These are phyloP conservation scores for Tenthredo scrophulariae DNA, from an alignment of 2,888 invertebrate species.

Conservation along the genomic window DNA sequence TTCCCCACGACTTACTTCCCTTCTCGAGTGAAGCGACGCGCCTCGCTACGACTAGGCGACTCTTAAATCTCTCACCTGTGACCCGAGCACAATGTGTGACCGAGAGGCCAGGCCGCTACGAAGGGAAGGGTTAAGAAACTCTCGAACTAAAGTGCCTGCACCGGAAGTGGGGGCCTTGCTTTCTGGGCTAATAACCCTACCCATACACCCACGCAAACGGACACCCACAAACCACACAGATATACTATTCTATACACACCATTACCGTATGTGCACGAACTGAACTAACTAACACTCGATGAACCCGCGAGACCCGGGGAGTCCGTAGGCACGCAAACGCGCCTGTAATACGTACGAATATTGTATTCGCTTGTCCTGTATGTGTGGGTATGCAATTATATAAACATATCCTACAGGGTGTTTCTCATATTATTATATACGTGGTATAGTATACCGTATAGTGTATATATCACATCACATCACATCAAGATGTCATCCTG, in stretches of 20 bases:
- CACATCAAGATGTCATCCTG: conserved; percentile 30
- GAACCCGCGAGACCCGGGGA: conserved; percentile 51
- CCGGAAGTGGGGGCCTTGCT: conserved; percentile 78
- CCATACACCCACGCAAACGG: conserved; percentile 64
- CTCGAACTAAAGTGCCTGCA: conserved; percentile 75
- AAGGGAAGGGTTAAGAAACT: conserved; percentile 78
- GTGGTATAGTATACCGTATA: not conserved
- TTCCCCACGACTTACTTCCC: conserved; percentile 60
- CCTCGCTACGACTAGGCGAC: conserved; percentile 55
- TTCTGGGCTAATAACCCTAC: conserved; percentile 79
- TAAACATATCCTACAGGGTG: conserved; percentile 40
- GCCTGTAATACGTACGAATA: conserved; percentile 46
- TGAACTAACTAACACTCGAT: conserved; percentile 38
- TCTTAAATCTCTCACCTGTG: conserved; percentile 73
- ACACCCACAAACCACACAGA: conserved; percentile 46
- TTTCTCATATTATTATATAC: conserved; percentile 34
- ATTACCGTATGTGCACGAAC: conserved; percentile 17
- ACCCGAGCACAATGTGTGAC: conserved; percentile 70
- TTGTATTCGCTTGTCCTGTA: conserved; percentile 10
- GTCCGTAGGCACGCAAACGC: conserved; percentile 50
- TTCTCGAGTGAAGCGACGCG: conserved; percentile 56
- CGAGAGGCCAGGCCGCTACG: conserved; percentile 67
- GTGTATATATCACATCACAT: not conserved
- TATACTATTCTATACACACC: not conserved
- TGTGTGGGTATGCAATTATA: conserved; percentile 31